Evolutionary conservation across 2,888 invertebrate genomes (phyloP), one percentile per base, ranked within the genome.

Genomic region (Orthosia cruda): DNA sequence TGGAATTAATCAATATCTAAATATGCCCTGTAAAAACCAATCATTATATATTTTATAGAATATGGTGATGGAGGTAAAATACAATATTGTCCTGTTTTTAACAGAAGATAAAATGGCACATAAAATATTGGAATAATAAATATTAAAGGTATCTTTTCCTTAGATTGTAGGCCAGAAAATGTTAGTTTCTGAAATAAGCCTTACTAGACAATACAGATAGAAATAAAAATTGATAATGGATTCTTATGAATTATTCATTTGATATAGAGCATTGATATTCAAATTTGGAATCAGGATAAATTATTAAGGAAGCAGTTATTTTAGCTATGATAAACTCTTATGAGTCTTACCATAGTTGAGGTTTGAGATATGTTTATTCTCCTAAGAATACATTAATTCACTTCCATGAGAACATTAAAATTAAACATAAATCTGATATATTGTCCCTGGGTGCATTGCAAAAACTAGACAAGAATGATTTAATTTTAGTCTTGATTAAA

Each of bases 171-270:
- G 50, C 15, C 5, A 47, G 12, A 3, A 1, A 45, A 11, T 18
- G 11, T 15, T 40, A 49, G 0, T 9, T 32, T 18, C 45, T 16
- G n/a, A 32, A 69, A 18, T 55, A 55, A 49, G 32, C 32, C 4
- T 20, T n/a, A 54, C 11, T 32, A 12, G 0, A 15, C 7, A 23
- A n/a, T 20, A 2, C 3, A 58, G 40, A 26, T 15, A n/a, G 23
- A 3, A 32, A 49, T 49, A 62, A 47, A 61, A 55, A 7, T 16
- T 26, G 13, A 0, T 49, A 12, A 9, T 32, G 4, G 15, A 59
- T 1, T 12, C n/a, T 74, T 23, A 16, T 40, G n/a, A 58, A 74
- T 52, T 58, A 74, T 74, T 45, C 0, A 73, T 61, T 40, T 16
- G 9, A 18, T 32, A 16, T 59, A 20, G 0, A 50, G 0, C 9